Evolutionary conservation across 2,113 vertebrate species (phyloP).

Genomic region (Tupaia chinensis): DNA sequence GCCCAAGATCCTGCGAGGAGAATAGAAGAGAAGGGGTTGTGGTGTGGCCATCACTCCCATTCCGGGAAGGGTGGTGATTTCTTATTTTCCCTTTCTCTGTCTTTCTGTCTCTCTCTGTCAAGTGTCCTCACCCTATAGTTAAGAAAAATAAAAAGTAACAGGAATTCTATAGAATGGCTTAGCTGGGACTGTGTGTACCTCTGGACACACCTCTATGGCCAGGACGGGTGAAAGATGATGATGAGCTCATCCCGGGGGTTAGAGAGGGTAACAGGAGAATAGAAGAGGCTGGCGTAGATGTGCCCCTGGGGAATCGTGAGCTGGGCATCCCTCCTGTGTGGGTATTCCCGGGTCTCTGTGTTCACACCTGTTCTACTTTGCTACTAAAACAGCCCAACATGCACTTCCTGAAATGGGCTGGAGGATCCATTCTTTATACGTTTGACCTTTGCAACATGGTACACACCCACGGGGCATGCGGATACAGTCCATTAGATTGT

Average conservation of each 20-base stretch:
- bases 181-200: too few species aligned
- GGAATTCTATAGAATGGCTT: neutral
- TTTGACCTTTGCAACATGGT: neutral
- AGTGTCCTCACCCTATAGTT: too few species aligned
- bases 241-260: neutral
- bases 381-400: neutral
- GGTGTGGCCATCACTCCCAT: too few species aligned
- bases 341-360: neutral
- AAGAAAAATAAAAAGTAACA: neutral
- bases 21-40: too few species aligned
- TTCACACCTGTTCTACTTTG: neutral
- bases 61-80: too few species aligned
- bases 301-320: neutral
- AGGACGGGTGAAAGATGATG: neutral
- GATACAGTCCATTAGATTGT: neutral
- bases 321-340: neutral
- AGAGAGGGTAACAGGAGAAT: neutral
- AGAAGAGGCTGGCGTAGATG: neutral
- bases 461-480: too few species aligned
- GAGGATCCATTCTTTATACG: neutral
- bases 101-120: too few species aligned
- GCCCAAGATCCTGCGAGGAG: too few species aligned
- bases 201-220: neutral
- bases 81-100: too few species aligned
- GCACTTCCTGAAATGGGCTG: neutral